Evolutionary conservation across 2,113 vertebrate genomes (phyloP), one percentile per base, ranked within the genome.

Genomic region (Tiliqua scincoides): DNA sequence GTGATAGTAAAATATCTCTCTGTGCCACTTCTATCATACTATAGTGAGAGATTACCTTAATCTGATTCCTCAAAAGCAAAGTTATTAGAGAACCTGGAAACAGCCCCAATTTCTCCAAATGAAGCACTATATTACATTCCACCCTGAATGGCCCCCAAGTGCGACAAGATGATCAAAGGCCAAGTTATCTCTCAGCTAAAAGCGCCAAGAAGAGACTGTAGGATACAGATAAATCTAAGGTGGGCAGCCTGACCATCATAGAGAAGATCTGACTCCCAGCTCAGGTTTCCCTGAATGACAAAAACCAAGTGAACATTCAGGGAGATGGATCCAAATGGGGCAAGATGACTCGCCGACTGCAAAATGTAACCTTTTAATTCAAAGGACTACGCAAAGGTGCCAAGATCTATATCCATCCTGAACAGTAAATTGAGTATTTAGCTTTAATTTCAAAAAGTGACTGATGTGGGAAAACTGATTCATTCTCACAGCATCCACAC

Each of bases 11-110:
- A 95, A 92, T 88, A 90, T 6, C 83, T 94, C 73, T 61, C 78
- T 3, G 85, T 63, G 91, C 87, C 89, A 86, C 35, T 86, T 88
- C 86, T 79, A 52, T 86, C 79, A 15, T 0, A 76, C 82, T 83
- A 2, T 62, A 91, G 87, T 15, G 91, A 84, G 86, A 94, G 92
- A 94, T 94, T 86, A 83, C 87, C 93, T 93, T 93, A 89, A 95
- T 94, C 88, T 90, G 91, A 94, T 92, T 93, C 84, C 88, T 94
- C 21, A 20, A 88, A 87, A 96, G 85, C 92, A 94, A 92, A 94
- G 89, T 85, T 91, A 93, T 92, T 73, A 81, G 83, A 89, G 81
- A 84, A 84, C 73, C 85, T 73, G 61, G 61, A 89, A 68, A 6
- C 86, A 43, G 59, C 2, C n/a, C 83, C 65, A 11, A 68, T 90